These are phyloP conservation scores for Bubalus kerabau DNA, from an alignment of 2,113 vertebrate genomes.

Conservation along the genomic window DNA sequence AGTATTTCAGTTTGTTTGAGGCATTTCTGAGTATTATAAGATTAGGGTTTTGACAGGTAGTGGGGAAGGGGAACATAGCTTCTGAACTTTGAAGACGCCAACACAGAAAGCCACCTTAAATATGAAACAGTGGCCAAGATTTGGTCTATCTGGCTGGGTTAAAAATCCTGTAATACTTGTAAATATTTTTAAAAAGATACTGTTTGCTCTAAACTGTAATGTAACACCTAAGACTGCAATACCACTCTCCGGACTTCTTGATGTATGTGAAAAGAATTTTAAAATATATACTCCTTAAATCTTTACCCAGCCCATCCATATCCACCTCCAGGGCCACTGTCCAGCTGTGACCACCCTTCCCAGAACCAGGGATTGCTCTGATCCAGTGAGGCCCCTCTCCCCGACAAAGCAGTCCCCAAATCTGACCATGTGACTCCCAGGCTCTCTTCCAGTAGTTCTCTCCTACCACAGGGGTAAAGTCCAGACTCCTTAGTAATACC, in stretches of 20 bases:
- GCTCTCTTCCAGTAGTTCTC: background rate
- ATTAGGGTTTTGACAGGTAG: background rate
- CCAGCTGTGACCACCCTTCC: background rate
- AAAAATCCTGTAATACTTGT: slow-evolving; percentile 2
- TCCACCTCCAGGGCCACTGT: background rate
- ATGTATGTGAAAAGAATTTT: background rate
- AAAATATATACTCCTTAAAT: background rate
- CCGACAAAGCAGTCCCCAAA: background rate
- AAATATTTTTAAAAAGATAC: background rate
- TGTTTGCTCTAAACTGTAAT: background rate
- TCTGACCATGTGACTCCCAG: background rate
- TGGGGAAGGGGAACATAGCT: background rate
- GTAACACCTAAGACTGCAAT: background rate
- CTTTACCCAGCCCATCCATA: background rate
- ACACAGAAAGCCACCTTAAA: slow-evolving; percentile 2
- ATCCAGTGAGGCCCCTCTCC: background rate
- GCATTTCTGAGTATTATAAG: background rate
- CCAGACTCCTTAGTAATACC: background rate
- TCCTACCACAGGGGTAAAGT: background rate
- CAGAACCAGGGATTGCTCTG: background rate
- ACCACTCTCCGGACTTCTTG: background rate
- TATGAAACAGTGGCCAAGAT: background rate
- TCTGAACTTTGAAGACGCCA: background rate
- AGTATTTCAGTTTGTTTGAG: background rate
- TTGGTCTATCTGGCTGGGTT: background rate